These are phyloP conservation scores for Agriopis aurantiaria DNA, from an alignment of 2,888 invertebrate species.

Conservation along the genomic window DNA sequence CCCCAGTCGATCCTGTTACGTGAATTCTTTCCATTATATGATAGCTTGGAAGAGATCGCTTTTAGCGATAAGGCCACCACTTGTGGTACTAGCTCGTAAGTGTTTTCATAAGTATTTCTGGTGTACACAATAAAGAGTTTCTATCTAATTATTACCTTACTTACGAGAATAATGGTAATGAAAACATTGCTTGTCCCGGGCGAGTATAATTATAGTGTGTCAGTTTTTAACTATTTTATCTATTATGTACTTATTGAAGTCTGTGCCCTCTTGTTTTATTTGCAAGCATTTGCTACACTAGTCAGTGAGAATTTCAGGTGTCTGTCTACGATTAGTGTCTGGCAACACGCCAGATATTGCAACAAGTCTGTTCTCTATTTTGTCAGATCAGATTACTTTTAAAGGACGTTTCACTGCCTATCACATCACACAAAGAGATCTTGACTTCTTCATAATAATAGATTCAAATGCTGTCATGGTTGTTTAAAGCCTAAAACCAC, in stretches of 20 bases:
- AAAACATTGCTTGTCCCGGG: neutral
- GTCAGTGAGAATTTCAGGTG: slow-evolving; percentile 62
- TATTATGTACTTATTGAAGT: neutral
- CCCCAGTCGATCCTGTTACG: no score
- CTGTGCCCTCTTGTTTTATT: slow-evolving; percentile 39
- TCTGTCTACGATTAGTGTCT: slow-evolving; percentile 61
- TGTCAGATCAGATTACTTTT: slow-evolving; percentile 38
- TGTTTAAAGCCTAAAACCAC: no score
- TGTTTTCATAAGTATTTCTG: no score
- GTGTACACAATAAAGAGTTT: no score
- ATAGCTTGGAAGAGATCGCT: no score
- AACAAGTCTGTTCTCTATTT: slow-evolving; percentile 40
- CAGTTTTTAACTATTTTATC: no score
- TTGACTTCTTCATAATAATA: neutral
- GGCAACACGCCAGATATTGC: slow-evolving; percentile 59
- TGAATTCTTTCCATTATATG: no score
- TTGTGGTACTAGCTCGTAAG: no score
- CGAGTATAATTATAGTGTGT: slow-evolving; percentile 1
- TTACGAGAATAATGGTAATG: neutral
- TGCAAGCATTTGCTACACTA: slow-evolving; percentile 44
- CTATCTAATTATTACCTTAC: neutral
- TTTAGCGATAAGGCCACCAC: no score
- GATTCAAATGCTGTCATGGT: no score
- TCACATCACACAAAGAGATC: slow-evolving; percentile 3
- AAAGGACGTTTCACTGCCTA: slow-evolving; percentile 23